These are phyloP conservation scores for Leptinotarsa defecta DNA, from an alignment of 1,140 invertebrate genomes.

Conservation along the genomic window DNA sequence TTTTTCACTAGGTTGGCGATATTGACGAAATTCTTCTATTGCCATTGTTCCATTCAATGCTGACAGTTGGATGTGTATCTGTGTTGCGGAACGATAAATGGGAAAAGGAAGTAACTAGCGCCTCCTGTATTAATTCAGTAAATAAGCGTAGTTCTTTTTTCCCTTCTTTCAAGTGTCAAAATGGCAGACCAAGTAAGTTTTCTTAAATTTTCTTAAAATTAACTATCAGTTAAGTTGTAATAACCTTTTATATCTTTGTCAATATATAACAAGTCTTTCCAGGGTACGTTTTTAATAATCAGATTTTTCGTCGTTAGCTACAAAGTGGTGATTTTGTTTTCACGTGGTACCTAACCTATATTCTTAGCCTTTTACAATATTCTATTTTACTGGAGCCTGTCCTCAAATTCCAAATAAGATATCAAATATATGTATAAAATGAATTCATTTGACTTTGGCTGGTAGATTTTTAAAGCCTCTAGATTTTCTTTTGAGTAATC, in stretches of 20 bases:
- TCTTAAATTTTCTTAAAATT: conserved; percentile 18
- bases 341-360: conserved; percentile 23
- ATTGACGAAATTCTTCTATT: no score
- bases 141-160: neutral
- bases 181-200: conserved; percentile 56
- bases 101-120: neutral
- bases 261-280: neutral
- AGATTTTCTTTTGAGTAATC: no score
- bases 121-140: neutral
- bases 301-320: no score
- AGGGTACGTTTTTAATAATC: no score
- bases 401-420: conserved; percentile 1
- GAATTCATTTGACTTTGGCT: no score
- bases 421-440: neutral
- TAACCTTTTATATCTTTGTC: conserved; percentile 2
- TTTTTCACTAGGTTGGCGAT: no score
- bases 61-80: no score
- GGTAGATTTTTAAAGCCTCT: no score
- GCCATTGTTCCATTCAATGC: no score
- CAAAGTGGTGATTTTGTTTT: conserved; percentile 16
- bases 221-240: conserved; percentile 13
- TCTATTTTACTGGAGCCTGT: neutral
- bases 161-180: conserved; percentile 42
- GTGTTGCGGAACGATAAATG: no score
- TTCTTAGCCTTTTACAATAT: neutral